Conservation (phyloP, 2,113 vertebrate genomes). For the Eptesicus fuscus region DNA sequence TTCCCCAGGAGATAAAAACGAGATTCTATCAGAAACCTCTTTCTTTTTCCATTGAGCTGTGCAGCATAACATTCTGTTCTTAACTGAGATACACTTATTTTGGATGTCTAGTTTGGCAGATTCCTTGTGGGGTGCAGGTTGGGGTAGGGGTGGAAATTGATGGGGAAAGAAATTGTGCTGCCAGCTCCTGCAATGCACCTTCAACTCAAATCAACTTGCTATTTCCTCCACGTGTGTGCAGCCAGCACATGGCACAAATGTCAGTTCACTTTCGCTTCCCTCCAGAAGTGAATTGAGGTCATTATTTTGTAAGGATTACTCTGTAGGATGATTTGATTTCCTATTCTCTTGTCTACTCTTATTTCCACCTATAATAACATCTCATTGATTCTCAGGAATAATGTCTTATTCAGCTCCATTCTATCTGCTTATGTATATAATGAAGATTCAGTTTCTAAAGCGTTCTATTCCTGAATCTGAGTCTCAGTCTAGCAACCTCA, state of each 20-base stretch:
- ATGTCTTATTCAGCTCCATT: slow-evolving; percentile 46
- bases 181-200: slow-evolving; percentile 1
- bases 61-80: neutral
- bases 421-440: neutral
- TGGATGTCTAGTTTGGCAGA: neutral
- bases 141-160: neutral
- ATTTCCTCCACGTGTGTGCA: neutral
- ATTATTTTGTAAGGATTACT: slow-evolving; percentile 34
- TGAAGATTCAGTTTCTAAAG: slow-evolving; percentile 40
- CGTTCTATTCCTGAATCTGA: slow-evolving; percentile 3
- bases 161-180: slow-evolving; percentile 44
- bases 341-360: slow-evolving; percentile 55
- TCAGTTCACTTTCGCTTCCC: neutral
- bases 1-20: neutral
- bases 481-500: neutral
- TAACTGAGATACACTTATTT: slow-evolving; percentile 34
- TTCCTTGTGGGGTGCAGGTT: neutral
- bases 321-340: slow-evolving; percentile 63
- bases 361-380: slow-evolving; percentile 54
- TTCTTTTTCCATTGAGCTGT: neutral
- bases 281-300: slow-evolving; percentile 11
- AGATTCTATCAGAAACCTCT: neutral
- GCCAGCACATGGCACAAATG: slow-evolving; percentile 12
- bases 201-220: neutral
- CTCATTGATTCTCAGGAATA: slow-evolving; percentile 57